Percentiles rank a stretch among this genome's conserved stretches.
Evolutionary conservation across 1,140 invertebrate species (phyloP).

Genomic region (Metopolophium dirhodum): DNA sequence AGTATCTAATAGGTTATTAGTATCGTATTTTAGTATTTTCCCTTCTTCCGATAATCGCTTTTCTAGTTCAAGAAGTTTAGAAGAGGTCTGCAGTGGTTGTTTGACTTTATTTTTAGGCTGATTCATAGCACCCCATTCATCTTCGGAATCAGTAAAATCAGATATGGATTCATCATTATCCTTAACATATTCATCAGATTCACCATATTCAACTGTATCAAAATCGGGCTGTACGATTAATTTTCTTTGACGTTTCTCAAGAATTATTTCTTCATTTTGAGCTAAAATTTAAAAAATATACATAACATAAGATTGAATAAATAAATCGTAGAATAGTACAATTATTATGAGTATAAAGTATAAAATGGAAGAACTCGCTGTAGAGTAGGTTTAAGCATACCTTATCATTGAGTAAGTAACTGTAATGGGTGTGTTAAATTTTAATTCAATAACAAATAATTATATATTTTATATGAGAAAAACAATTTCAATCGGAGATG

Average conservation of each 20-base stretch:
- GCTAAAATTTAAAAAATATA: not conserved
- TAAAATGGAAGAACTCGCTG: not conserved
- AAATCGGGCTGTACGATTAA: not conserved
- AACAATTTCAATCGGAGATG: too few relatives aligned
- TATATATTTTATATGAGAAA: not conserved
- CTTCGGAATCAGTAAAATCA: slow-evolving; percentile 48
- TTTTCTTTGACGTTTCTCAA: slow-evolving; percentile 48
- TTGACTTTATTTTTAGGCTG: slow-evolving; percentile 16
- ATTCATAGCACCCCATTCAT: slow-evolving; percentile 47
- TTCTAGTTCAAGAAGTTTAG: slow-evolving; percentile 34
- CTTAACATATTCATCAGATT: slow-evolving; percentile 21
- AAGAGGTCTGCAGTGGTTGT: not conserved
- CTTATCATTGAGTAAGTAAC: not conserved
- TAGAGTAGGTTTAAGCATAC: not conserved
- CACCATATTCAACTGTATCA: not conserved
- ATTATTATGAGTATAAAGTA: not conserved
- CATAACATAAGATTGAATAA: not conserved
- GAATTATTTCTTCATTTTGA: not conserved
- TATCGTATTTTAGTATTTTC: not conserved
- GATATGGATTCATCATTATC: not conserved
- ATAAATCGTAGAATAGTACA: not conserved
- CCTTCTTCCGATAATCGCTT: not conserved
- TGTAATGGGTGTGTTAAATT: not conserved
- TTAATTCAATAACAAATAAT: not conserved
- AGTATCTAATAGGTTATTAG: not conserved